Conservation (phyloP, 2,113 vertebrate genomes). For the Fulmarus glacialis region DNA sequence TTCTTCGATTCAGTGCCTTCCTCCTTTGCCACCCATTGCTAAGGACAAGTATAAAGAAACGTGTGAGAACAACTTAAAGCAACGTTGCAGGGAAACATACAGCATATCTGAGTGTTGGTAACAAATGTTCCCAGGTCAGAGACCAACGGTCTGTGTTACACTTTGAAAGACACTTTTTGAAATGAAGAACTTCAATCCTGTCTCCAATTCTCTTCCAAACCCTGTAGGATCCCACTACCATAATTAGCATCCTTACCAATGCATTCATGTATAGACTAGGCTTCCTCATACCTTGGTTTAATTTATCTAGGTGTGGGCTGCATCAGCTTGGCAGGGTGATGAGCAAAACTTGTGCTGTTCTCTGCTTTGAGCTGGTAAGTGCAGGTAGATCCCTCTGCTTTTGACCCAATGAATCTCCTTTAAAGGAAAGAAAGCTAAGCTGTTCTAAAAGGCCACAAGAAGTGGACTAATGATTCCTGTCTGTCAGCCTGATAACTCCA, state of each 20-base stretch:
- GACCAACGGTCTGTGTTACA: background rate
- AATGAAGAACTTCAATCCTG: background rate
- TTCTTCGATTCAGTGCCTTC: background rate
- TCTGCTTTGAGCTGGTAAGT: background rate
- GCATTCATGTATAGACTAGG: background rate
- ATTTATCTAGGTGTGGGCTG: background rate
- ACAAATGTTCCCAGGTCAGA: background rate
- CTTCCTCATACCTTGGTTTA: background rate
- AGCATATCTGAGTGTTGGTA: background rate
- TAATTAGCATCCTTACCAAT: background rate
- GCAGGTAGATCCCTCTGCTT: background rate
- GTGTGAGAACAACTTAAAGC: background rate
- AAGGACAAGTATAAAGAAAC: background rate
- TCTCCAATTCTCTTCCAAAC: background rate
- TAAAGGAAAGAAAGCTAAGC: background rate
- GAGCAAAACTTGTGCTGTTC: background rate
- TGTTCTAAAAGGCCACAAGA: background rate
- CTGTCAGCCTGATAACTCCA: background rate
- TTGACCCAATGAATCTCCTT: background rate
- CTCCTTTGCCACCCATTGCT: constrained; percentile 60
- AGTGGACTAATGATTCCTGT: background rate
- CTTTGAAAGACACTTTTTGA: background rate
- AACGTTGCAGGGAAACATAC: background rate
- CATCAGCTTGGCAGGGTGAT: background rate
- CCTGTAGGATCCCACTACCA: background rate